Conservation (phyloP, 2,888 invertebrate genomes). For the Notocelia uddmanniana region DNA sequence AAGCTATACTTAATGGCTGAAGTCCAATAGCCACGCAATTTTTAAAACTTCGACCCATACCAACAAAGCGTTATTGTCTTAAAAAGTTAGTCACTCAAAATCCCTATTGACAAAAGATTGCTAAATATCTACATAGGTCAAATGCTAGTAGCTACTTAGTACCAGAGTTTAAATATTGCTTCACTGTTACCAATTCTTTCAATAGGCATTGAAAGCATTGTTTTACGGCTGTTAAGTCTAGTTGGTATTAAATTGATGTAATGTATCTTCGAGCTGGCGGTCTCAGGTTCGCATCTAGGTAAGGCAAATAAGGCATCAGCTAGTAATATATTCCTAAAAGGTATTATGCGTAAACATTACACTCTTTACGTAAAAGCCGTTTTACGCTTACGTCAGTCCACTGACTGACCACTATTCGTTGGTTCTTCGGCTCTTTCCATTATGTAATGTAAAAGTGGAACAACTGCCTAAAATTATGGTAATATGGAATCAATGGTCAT, state of each 20-base stretch:
- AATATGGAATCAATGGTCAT: not conserved
- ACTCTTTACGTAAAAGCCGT: conserved; percentile 3
- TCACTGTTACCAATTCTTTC: not conserved
- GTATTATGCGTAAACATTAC: not conserved
- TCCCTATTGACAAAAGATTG: no score
- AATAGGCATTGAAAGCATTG: not conserved
- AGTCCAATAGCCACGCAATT: no score
- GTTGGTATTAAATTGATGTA: not conserved
- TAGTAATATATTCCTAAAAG: not conserved
- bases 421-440: not conserved
- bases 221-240: not conserved
- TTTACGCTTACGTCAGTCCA: not conserved
- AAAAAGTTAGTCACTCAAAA: no score
- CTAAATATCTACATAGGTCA: no score
- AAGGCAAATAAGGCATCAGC: no score
- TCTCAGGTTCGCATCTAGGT: no score
- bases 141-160: no score
- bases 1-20: no score
- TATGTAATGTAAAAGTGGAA: conserved; percentile 7
- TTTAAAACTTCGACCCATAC: no score
- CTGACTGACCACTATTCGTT: not conserved
- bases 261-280: no score
- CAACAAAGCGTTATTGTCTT: no score
- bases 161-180: no score
- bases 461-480: not conserved